These are phyloP conservation scores for Spea bombifrons DNA, from an alignment of 2,113 vertebrate species.

Conservation along the genomic window DNA sequence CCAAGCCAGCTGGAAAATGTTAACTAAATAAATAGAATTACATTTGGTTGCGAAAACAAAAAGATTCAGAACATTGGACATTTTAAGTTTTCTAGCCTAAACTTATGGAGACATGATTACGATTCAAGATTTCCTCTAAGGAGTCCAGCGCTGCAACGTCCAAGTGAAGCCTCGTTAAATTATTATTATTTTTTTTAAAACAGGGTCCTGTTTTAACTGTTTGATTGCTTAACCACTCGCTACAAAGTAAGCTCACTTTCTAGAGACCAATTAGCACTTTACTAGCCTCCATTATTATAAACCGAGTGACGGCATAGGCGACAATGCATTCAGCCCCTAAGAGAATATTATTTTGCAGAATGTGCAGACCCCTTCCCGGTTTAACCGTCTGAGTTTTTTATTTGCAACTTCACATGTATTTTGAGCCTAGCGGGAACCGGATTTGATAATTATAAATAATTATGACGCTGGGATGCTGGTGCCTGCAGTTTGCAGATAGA, in stretches of 20 bases:
- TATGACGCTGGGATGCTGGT: constrained; percentile 31
- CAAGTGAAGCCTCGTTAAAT: no score
- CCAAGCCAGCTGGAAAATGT: not conserved
- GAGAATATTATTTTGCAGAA: constrained; percentile 18
- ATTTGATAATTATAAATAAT: constrained; percentile 46
- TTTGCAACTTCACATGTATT: constrained; percentile 33
- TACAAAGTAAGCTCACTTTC: no score
- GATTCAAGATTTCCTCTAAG: no score
- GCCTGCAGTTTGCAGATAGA: constrained; percentile 34
- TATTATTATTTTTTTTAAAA: no score
- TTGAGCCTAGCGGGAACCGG: constrained; percentile 1
- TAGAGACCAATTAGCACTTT: no score
- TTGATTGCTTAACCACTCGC: no score
- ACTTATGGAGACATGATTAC: no score
- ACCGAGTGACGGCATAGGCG: constrained; percentile 4
- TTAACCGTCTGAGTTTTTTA: constrained; percentile 36
- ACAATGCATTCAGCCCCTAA: constrained; percentile 12
- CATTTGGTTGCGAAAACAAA: not conserved
- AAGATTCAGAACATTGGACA: not conserved
- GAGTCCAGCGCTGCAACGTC: no score
- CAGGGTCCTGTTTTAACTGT: no score
- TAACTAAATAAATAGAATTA: not conserved
- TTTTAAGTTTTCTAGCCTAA: not conserved
- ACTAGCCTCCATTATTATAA: not conserved
- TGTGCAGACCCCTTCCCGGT: not conserved